Conservation (phyloP, 2,888 invertebrate genomes). For the Vanessa cardui region DNA sequence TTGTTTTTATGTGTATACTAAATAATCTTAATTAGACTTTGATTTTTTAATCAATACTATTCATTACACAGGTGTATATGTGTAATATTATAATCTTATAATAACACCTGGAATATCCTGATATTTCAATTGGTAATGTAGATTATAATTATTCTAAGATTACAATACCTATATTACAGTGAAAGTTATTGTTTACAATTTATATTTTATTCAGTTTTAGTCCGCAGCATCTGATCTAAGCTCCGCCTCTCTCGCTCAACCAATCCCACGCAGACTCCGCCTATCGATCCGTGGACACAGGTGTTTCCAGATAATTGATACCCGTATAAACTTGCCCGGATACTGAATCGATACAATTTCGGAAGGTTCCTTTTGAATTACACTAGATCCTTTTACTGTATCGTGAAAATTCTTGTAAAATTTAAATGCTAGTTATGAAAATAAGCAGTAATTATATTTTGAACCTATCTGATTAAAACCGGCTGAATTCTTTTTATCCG, state of each 20-base stretch:
- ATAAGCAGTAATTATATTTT: too few relatives aligned
- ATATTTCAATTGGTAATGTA: too few relatives aligned
- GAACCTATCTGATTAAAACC: too few relatives aligned
- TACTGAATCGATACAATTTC: constrained; percentile 43
- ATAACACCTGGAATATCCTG: too few relatives aligned
- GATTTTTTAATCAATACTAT: too few relatives aligned
- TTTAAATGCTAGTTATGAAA: too few relatives aligned
- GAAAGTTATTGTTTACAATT: not conserved
- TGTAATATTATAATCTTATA: too few relatives aligned
- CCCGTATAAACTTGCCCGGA: constrained; percentile 46
- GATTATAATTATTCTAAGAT: too few relatives aligned
- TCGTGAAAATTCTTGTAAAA: not conserved
- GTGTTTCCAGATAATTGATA: constrained; percentile 66
- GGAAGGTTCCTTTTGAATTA: constrained; percentile 13
- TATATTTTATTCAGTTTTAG: not conserved
- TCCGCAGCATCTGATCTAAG: constrained; percentile 51
- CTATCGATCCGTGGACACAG: constrained; percentile 69
- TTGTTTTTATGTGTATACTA: too few relatives aligned
- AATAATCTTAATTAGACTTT: too few relatives aligned
- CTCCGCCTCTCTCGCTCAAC: constrained; percentile 58
- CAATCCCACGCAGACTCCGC: constrained; percentile 68
- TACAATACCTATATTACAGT: not conserved
- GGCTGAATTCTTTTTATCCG: too few relatives aligned
- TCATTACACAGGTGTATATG: too few relatives aligned
- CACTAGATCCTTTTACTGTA: not conserved